Percentiles rank a stretch among this genome's conserved stretches.
Conservation (phyloP, 2,797 vertebrate genomes). For the Spinibarbus caldwelli region DNA sequence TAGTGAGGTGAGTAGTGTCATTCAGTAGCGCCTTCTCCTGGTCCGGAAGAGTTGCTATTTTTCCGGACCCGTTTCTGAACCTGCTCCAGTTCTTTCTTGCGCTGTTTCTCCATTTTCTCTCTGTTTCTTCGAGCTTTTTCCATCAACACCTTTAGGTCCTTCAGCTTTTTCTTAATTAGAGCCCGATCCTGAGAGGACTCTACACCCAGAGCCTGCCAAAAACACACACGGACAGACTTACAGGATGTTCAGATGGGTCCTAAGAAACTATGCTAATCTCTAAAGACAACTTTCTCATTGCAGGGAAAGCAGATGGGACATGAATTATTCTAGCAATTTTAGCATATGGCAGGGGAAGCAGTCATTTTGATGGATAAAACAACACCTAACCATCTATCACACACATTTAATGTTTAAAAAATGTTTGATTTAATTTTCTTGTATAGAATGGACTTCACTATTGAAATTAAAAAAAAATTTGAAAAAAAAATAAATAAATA, state of each 20-base stretch:
- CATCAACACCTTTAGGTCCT: slow-evolving; percentile 90
- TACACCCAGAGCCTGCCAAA: slow-evolving; percentile 85
- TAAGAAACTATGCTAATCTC: not conserved
- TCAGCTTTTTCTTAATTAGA: slow-evolving; percentile 92
- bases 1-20: slow-evolving; percentile 63
- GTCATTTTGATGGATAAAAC: not conserved
- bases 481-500: not conserved
- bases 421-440: not conserved
- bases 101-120: slow-evolving; percentile 91
- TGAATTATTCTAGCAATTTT: slow-evolving; percentile 22
- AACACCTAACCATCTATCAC: not conserved
- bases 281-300: not conserved
- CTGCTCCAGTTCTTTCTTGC: slow-evolving; percentile 84
- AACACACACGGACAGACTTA: slow-evolving; percentile 19
- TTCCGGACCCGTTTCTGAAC: slow-evolving; percentile 80
- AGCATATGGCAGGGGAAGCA: not conserved
- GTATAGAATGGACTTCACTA: not conserved
- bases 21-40: slow-evolving; percentile 75
- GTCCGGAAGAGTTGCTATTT: slow-evolving; percentile 69
- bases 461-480: not conserved
- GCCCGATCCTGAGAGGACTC: slow-evolving; percentile 88
- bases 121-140: slow-evolving; percentile 89
- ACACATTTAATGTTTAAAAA: not conserved
- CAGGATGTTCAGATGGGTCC: not conserved
- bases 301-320: slow-evolving; percentile 16